A percentile compares a stretch with the other conserved stretches of the same genome.
Conservation (phyloP, 2,113 vertebrate species). For the Myotis brandtii region DNA sequence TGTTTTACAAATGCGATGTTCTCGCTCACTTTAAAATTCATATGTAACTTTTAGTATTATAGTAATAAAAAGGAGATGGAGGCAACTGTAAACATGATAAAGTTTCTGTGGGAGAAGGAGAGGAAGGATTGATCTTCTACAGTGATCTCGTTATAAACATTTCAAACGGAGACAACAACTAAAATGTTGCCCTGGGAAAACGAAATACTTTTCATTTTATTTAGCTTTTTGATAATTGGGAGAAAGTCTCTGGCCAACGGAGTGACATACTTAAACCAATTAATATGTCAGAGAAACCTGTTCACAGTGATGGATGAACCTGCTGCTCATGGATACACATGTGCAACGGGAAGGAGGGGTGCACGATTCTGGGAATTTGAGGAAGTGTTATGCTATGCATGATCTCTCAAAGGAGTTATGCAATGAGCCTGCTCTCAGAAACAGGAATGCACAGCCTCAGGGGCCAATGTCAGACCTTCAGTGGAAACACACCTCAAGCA, state of each 20-base stretch:
- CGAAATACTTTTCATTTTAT: neutral
- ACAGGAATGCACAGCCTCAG: neutral
- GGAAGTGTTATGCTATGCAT: neutral
- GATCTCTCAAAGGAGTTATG: neutral
- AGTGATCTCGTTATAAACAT: neutral
- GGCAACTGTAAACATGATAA: neutral
- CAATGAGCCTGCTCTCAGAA: neutral
- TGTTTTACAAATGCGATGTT: neutral
- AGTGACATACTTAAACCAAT: neutral
- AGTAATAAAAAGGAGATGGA: neutral
- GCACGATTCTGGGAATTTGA: neutral
- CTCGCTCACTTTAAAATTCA: neutral
- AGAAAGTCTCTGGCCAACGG: neutral
- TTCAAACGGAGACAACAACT: neutral
- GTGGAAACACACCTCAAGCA: neutral
- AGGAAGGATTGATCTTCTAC: neutral
- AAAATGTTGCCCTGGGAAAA: neutral
- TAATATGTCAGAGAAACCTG: neutral
- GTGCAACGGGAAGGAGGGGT: neutral
- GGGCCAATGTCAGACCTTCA: neutral
- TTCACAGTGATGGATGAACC: neutral
- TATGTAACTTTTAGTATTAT: neutral
- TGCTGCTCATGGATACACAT: neutral
- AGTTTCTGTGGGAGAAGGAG: neutral
- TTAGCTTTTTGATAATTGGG: neutral